phyloP scores from a whole-genome alignment of 2,888 invertebrate genomes.

The Drosophila nr. fundita region DNA sequence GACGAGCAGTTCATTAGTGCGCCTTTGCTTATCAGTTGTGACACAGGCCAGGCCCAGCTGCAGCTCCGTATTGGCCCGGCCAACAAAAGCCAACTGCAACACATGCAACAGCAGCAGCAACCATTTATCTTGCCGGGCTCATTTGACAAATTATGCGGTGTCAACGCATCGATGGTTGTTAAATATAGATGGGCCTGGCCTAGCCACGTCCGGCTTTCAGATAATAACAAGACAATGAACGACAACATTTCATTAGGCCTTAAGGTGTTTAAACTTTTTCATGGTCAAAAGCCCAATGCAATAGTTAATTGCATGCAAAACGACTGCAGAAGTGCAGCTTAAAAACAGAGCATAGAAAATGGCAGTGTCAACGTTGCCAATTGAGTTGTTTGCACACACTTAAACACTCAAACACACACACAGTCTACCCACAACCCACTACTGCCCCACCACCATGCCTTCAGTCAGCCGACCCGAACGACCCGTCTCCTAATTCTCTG shows the following conservation, averaged over 20 bases:
- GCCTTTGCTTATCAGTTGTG: constrained; percentile 57
- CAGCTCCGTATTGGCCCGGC: constrained; percentile 15
- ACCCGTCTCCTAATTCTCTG: constrained; percentile 7
- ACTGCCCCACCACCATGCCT: neutral
- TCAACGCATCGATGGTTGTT: constrained; percentile 46
- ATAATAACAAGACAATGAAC: constrained; percentile 60
- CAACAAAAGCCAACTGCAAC: constrained; percentile 42
- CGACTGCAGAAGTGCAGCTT: constrained; percentile 30
- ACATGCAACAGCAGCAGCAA: constrained; percentile 43
- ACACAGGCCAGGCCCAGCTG: constrained; percentile 10
- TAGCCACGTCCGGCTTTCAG: constrained; percentile 51
- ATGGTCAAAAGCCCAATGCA: constrained; percentile 62
- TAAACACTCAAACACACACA: neutral
- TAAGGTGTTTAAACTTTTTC: constrained; percentile 74
- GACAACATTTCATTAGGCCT: constrained; percentile 50
- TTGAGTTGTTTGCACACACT: constrained; percentile 56
- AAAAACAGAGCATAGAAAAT: constrained; percentile 59
- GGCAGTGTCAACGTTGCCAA: constrained; percentile 72
- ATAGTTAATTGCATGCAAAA: constrained; percentile 49
- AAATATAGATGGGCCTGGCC: constrained; percentile 45
- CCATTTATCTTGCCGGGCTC: constrained; percentile 59
- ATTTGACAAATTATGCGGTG: constrained; percentile 73
- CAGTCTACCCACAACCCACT: constrained; percentile 9
- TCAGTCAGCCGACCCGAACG: neutral
- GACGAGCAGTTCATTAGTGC: constrained; percentile 63